Conservation (phyloP, 92 coral and sea anemone genomes). For the Palythoa grandis region DNA sequence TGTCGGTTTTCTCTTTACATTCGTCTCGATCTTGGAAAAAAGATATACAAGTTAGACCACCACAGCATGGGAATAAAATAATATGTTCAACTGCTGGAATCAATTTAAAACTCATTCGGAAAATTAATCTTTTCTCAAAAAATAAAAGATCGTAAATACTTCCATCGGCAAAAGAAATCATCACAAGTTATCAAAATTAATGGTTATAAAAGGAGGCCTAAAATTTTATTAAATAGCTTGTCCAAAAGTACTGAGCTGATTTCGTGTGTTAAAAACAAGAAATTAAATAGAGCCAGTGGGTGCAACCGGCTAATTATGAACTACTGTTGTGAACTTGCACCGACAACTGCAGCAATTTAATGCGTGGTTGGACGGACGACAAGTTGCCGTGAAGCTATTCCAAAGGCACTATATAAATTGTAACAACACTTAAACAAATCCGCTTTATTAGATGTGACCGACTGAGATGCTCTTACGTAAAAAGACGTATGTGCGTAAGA, state of each 20-base stretch:
- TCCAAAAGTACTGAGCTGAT: neutral
- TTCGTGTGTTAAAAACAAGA: too few species aligned
- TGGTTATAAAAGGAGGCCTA: too few species aligned
- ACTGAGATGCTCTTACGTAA: neutral
- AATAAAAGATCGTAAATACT: too few species aligned
- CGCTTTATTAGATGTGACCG: neutral
- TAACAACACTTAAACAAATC: neutral
- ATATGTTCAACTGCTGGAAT: neutral
- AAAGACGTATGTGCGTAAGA: neutral
- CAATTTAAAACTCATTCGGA: neutral
- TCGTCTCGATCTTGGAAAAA: constrained; percentile 28
- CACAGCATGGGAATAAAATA: neutral
- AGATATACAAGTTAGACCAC: neutral
- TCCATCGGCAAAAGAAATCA: too few species aligned
- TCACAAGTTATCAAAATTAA: too few species aligned
- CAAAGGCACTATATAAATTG: too few species aligned
- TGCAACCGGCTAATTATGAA: neutral
- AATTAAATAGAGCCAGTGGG: neutral
- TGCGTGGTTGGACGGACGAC: too few species aligned
- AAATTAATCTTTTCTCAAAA: too few species aligned
- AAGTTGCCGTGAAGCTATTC: too few species aligned
- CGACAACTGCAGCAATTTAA: neutral
- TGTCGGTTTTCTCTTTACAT: constrained; percentile 24
- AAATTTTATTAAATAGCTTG: neutral
- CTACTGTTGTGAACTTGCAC: too few species aligned